phyloP scores from a whole-genome alignment of 2,113 vertebrate genomes.

The Clarias macrocephalus region DNA sequence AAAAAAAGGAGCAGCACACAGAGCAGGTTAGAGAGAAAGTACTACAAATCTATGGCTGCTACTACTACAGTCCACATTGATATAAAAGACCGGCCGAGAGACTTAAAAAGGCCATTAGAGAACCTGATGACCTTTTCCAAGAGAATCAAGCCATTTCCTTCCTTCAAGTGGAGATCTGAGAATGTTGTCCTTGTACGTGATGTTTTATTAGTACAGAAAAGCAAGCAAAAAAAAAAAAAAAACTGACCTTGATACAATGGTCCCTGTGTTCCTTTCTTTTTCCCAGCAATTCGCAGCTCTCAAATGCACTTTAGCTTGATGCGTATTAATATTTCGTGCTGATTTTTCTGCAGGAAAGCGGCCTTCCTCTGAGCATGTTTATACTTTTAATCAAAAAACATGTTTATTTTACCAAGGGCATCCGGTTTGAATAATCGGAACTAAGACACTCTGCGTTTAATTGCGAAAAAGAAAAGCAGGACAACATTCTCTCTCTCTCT shows the following conservation, averaged over 20 bases:
- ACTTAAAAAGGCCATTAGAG: slow-evolving; percentile 14
- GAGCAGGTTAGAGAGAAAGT: neutral
- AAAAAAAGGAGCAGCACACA: neutral
- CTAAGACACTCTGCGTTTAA: neutral
- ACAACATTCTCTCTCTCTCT: neutral
- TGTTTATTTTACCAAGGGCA: too few species aligned
- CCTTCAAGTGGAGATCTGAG: slow-evolving; percentile 1
- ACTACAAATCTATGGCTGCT: neutral
- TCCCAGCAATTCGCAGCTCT: slow-evolving; percentile 15
- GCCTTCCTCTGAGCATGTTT: neutral
- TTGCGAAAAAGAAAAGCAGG: neutral
- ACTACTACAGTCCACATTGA: neutral
- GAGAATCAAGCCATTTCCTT: slow-evolving; percentile 23
- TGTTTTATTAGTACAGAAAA: slow-evolving; percentile 16
- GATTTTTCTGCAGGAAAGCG: neutral
- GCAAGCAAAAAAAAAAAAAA: neutral
- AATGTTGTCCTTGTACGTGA: neutral
- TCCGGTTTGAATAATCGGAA: neutral
- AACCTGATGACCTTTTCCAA: slow-evolving; percentile 19
- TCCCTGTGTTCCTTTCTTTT: slow-evolving; percentile 21
- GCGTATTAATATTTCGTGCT: neutral
- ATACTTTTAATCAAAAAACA: neutral
- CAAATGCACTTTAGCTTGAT: neutral
- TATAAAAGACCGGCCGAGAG: neutral
- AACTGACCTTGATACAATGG: slow-evolving; percentile 12